A percentile compares a stretch with the other conserved stretches of the same genome.
Evolutionary conservation across 1,140 invertebrate species (phyloP).

Genomic region (Drosophila sp.): DNA sequence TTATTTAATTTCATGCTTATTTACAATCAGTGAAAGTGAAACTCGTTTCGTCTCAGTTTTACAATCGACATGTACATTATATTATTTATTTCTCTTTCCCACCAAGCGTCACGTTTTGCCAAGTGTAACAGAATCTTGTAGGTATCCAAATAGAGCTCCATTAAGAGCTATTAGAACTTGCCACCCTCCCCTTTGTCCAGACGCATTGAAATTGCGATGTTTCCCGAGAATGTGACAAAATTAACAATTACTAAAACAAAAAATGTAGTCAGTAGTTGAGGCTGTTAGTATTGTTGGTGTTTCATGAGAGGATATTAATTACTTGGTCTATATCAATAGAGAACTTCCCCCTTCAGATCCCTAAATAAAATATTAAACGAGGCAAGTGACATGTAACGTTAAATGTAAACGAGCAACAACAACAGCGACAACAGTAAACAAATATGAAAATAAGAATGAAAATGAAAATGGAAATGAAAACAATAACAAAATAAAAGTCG

Average conservation of each 20-base stretch:
- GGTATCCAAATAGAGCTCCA: conserved; percentile 1
- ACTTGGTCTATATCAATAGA: conserved; percentile 45
- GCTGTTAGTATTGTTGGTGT: conserved; percentile 1
- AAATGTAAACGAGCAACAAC: conserved; percentile 50
- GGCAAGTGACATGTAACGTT: conserved; percentile 54
- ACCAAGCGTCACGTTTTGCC: conserved; percentile 3
- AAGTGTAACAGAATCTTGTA: neutral
- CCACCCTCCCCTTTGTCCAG: neutral
- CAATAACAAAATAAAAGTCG: conserved; percentile 13
- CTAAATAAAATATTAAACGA: conserved; percentile 59
- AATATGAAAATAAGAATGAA: conserved; percentile 8
- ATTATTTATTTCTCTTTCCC: neutral
- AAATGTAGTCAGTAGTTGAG: neutral
- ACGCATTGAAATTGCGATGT: conserved; percentile 46
- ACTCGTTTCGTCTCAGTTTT: neutral
- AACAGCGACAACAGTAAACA: conserved; percentile 9
- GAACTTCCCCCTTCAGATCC: neutral
- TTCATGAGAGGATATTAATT: conserved; percentile 58
- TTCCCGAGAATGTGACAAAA: conserved; percentile 33
- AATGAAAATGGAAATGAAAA: conserved; percentile 3
- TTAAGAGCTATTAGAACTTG: conserved; percentile 28
- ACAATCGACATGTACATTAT: neutral
- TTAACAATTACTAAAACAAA: conserved; percentile 6
- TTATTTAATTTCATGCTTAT: neutral
- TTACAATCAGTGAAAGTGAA: conserved; percentile 10